Evolutionary conservation across 2,113 vertebrate species (phyloP).

Genomic region (Sturnus vulgaris): DNA sequence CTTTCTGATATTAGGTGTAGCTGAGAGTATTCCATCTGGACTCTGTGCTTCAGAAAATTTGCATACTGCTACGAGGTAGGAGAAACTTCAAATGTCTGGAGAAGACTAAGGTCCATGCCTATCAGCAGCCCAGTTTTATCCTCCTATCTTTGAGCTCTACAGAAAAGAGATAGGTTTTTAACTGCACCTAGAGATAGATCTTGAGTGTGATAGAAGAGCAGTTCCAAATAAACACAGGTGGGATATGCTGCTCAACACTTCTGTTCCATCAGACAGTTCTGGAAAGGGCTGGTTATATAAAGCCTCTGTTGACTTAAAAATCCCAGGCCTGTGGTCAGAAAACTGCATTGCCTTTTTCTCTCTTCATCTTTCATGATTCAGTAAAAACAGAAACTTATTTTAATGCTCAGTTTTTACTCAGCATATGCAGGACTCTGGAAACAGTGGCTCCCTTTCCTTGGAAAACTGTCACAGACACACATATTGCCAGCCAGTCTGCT

Average conservation of each 20-base stretch:
- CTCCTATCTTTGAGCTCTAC: neutral
- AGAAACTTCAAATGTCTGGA: neutral
- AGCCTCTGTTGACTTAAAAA: neutral
- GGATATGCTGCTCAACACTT: neutral
- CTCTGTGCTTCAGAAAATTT: neutral
- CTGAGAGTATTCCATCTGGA: neutral
- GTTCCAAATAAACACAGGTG: neutral
- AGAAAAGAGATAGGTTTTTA: neutral
- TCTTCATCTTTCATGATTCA: neutral
- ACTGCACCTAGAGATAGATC: neutral
- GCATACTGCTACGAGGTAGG: neutral
- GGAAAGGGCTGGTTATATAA: neutral
- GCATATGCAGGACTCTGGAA: neutral
- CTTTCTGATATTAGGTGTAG: neutral
- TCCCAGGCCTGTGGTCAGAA: neutral
- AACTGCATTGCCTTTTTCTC: neutral
- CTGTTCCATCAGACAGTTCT: neutral
- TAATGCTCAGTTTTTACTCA: neutral
- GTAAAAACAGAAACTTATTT: neutral
- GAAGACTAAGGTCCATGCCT: neutral
- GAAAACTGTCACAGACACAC: rapidly evolving
- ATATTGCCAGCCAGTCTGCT: neutral
- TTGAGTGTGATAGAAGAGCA: neutral
- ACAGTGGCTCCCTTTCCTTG: neutral
- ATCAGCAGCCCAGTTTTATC: neutral